These are phyloP conservation scores for Blomia tropicalis DNA, from an alignment of 2,888 invertebrate species.

Conservation along the genomic window DNA sequence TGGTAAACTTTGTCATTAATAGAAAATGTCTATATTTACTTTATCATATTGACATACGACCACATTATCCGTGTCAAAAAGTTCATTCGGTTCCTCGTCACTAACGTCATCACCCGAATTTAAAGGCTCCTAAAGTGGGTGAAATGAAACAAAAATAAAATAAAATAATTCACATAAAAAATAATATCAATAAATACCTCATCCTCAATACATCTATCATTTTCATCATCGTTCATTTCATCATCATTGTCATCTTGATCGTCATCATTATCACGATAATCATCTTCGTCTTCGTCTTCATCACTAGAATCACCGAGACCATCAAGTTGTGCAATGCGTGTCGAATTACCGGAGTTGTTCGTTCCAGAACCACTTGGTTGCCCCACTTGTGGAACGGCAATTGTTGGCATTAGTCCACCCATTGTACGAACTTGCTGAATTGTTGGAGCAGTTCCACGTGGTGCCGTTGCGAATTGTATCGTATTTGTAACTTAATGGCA, in stretches of 20 bases:
- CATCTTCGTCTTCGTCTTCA: constrained; percentile 32
- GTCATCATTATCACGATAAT: constrained; percentile 41
- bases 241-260: constrained; percentile 49
- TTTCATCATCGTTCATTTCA: constrained; percentile 43
- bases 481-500: constrained; percentile 9
- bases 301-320: constrained; percentile 41
- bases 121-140: constrained; percentile 75
- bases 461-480: constrained; percentile 18
- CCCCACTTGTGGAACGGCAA: background rate
- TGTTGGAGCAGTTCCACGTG: constrained; percentile 1
- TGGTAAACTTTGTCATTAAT: too few relatives aligned
- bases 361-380: constrained; percentile 17
- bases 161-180: background rate
- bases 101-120: constrained; percentile 95
- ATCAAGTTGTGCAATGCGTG: constrained; percentile 35
- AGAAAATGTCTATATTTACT: too few relatives aligned
- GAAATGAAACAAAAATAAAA: constrained; percentile 26
- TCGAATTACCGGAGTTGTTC: too few relatives aligned
- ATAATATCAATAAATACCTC: constrained; percentile 31
- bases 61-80: constrained; percentile 97
- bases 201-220: constrained; percentile 42
- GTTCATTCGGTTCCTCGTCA: constrained; percentile 64
- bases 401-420: background rate
- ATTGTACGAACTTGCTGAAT: background rate
- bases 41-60: constrained; percentile 99